phyloP scores from a whole-genome alignment of 2,888 invertebrate species.

The Dynastes hyllus region DNA sequence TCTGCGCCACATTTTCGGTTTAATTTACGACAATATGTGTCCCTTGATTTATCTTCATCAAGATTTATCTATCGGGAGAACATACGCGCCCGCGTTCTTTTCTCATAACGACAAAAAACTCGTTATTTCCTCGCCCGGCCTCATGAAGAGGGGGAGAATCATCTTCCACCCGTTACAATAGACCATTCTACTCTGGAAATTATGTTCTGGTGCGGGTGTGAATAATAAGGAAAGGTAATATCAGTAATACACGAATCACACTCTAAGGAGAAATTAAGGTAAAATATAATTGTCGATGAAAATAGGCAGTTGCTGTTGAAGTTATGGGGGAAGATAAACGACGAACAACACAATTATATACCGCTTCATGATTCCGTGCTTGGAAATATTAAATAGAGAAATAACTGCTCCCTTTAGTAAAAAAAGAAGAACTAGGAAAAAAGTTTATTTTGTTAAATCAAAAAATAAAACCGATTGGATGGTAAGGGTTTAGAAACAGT shows the following conservation, averaged over 20 bases:
- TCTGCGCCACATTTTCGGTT: slow-evolving; percentile 68
- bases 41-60: slow-evolving; percentile 70
- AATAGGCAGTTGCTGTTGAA: background rate
- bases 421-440: too few relatives aligned
- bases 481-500: too few relatives aligned
- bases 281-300: background rate
- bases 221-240: slow-evolving; percentile 14
- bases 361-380: too few relatives aligned
- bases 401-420: too few relatives aligned
- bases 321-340: background rate
- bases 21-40: slow-evolving; percentile 69
- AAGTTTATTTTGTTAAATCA: too few relatives aligned
- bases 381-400: too few relatives aligned
- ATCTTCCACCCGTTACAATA: slow-evolving; percentile 35
- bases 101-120: slow-evolving; percentile 46
- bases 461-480: too few relatives aligned
- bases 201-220: slow-evolving; percentile 15
- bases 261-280: slow-evolving; percentile 4
- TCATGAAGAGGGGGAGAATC: slow-evolving; percentile 17
- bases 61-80: slow-evolving; percentile 68
- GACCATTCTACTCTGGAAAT: slow-evolving; percentile 21
- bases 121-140: slow-evolving; percentile 39
- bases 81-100: slow-evolving; percentile 52
- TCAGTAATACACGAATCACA: background rate
- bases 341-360: too few relatives aligned